Percentiles rank a stretch among this genome's conserved stretches.
These are phyloP conservation scores for Callyntrura guangdongensis DNA, from an alignment of 2,888 invertebrate genomes.

Conservation along the genomic window DNA sequence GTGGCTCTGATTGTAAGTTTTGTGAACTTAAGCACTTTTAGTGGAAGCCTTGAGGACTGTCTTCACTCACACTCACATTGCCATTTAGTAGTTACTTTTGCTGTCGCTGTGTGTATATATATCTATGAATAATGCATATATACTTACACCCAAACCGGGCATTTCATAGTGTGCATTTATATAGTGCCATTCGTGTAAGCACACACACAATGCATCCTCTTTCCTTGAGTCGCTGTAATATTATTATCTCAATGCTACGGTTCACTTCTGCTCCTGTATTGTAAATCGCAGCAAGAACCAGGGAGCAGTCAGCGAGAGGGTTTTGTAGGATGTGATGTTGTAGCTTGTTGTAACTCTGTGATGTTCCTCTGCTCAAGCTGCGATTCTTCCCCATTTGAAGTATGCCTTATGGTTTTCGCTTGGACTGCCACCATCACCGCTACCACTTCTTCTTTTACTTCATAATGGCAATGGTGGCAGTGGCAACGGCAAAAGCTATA, in stretches of 20 bases:
- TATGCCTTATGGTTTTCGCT: constrained; percentile 77
- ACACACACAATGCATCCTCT: constrained; percentile 61
- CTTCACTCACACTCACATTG: constrained; percentile 74
- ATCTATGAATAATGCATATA: constrained; percentile 3
- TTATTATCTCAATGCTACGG: constrained; percentile 77
- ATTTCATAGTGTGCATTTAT: constrained; percentile 19
- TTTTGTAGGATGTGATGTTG: constrained; percentile 51
- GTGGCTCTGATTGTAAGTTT: constrained; percentile 77
- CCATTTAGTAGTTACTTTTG: constrained; percentile 66
- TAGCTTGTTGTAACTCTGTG: constrained; percentile 44
- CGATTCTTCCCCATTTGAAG: constrained; percentile 64
- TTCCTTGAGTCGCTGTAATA: constrained; percentile 74
- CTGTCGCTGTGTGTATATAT: neutral
- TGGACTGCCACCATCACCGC: constrained; percentile 28
- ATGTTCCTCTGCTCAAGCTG: constrained; percentile 50
- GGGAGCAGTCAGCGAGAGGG: constrained; percentile 45
- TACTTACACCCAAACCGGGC: neutral
- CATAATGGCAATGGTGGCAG: constrained; percentile 64
- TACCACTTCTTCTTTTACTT: constrained; percentile 14
- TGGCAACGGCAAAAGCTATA: constrained; percentile 4
- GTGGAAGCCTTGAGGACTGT: constrained; percentile 77
- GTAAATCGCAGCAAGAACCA: constrained; percentile 44
- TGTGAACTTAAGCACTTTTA: constrained; percentile 75
- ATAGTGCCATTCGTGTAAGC: constrained; percentile 17
- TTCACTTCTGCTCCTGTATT: constrained; percentile 72